Evolutionary conservation across 2,113 vertebrate species (phyloP).

Genomic region (Globicephala melas): DNA sequence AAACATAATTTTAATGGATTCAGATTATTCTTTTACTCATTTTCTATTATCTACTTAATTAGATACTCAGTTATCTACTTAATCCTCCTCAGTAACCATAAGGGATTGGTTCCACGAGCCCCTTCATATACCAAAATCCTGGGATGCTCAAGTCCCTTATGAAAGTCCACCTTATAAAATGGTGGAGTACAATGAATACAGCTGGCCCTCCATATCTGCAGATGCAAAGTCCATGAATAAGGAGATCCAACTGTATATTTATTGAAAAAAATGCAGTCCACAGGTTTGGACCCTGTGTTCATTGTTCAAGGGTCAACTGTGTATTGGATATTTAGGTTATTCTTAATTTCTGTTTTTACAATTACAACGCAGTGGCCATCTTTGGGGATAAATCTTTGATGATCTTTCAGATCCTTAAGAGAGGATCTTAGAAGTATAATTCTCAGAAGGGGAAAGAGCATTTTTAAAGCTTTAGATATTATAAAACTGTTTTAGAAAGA

Average conservation of each 20-base stretch:
- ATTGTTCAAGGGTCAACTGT: background rate
- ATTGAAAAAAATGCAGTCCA: background rate
- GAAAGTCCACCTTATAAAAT: background rate
- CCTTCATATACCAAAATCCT: background rate
- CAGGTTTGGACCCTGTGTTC: background rate
- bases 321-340: background rate
- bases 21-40: background rate
- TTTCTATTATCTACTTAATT: conserved; percentile 18
- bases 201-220: background rate
- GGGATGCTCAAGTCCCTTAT: background rate
- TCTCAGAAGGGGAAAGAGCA: background rate
- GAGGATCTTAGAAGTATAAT: background rate
- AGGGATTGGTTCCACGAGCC: background rate
- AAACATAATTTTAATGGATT: conserved; percentile 17
- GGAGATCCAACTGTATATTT: background rate
- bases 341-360: background rate
- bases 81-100: background rate
- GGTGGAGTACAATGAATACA: too few relatives aligned
- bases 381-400: background rate
- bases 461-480: background rate
- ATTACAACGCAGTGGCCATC: background rate
- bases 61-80: background rate
- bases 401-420: background rate
- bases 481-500: background rate
- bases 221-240: background rate